These are phyloP conservation scores for Lutjanus argentimaculatus DNA, from an alignment of 2,797 vertebrate species.

Conservation along the genomic window DNA sequence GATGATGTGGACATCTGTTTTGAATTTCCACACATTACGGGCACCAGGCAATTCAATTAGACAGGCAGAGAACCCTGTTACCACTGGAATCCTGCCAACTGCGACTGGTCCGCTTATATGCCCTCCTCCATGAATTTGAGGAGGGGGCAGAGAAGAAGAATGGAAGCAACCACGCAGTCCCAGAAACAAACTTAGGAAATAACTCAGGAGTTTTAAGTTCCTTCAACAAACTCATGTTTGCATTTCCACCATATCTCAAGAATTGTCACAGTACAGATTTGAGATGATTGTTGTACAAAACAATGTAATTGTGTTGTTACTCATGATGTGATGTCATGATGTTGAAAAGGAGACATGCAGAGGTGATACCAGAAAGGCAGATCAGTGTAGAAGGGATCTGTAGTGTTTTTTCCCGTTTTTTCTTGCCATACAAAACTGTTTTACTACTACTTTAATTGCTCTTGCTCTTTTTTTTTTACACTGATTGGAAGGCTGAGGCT, in stretches of 20 bases:
- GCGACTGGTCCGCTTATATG: conserved; percentile 44
- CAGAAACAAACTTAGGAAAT: conserved; percentile 32
- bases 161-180: conserved; percentile 20
- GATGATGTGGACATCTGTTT: conserved; percentile 79
- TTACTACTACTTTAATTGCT: background rate
- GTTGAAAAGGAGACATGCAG: background rate
- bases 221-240: background rate
- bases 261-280: background rate
- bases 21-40: conserved; percentile 76
- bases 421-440: background rate
- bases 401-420: background rate
- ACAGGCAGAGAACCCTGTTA: conserved; percentile 66
- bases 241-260: background rate
- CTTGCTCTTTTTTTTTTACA: background rate
- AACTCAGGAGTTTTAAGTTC: conserved; percentile 8
- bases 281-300: background rate
- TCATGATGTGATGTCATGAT: background rate
- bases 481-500: background rate
- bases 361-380: background rate
- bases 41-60: conserved; percentile 76
- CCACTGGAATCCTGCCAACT: conserved; percentile 69
- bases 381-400: no score
- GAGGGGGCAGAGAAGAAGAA: conserved; percentile 10
- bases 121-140: conserved; percentile 18
- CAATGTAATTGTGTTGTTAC: background rate